Evolutionary conservation across 2,888 invertebrate genomes (phyloP).

Genomic region (Dynastes hyllus): DNA sequence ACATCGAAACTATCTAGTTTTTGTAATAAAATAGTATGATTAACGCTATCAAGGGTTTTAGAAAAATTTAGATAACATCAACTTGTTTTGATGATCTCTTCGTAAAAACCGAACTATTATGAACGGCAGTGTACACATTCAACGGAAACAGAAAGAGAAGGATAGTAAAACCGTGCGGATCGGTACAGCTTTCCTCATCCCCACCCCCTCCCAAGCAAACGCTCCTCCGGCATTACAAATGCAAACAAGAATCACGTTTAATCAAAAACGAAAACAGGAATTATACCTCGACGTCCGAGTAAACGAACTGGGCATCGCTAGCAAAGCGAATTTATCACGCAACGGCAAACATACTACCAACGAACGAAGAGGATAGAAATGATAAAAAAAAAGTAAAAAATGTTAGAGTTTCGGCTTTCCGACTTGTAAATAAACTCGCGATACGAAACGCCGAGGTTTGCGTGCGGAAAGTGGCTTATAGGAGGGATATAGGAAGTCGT

Average conservation of each 20-base stretch:
- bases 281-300: not conserved
- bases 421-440: slow-evolving; percentile 27
- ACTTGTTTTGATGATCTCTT: too few species aligned
- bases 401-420: not conserved
- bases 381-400: not conserved
- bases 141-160: not conserved
- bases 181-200: not conserved
- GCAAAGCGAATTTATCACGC: slow-evolving; percentile 22
- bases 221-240: slow-evolving; percentile 8
- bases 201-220: not conserved
- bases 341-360: slow-evolving; percentile 14
- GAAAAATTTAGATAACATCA: too few species aligned
- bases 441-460: not conserved
- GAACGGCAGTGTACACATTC: too few species aligned
- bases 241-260: slow-evolving; percentile 39
- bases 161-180: not conserved
- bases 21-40: too few species aligned
- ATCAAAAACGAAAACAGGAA: slow-evolving; percentile 43
- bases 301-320: not conserved
- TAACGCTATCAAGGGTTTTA: too few species aligned
- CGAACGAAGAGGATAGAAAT: too few species aligned
- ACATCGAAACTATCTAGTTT: too few species aligned
- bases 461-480: not conserved
- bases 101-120: too few species aligned
- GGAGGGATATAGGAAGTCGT: too few species aligned